These are phyloP conservation scores for Pseudomyrmex pallidus DNA, from an alignment of 1,140 invertebrate species.

Conservation along the genomic window DNA sequence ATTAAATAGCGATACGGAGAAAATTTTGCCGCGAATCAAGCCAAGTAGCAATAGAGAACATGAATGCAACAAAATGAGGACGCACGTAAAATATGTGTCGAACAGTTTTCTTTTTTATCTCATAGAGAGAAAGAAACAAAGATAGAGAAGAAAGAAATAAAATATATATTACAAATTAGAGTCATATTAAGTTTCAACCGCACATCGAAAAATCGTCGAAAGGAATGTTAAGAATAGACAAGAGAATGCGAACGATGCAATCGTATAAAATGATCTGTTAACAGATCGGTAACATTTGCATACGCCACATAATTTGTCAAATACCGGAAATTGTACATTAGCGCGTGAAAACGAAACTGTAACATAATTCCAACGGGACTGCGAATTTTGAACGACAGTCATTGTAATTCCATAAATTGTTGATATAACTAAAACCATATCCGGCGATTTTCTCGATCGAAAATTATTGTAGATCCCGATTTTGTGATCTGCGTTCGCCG, in stretches of 20 bases:
- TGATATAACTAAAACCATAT: background rate
- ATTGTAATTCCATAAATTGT: background rate
- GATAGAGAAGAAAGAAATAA: too few species aligned
- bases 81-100: conserved; percentile 34
- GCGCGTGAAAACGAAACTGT: background rate
- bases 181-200: background rate
- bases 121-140: too few species aligned
- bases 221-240: conserved; percentile 26
- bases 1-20: conserved; percentile 26
- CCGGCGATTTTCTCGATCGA: background rate
- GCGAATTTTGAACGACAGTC: background rate
- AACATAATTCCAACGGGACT: background rate
- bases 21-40: conserved; percentile 29
- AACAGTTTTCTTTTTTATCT: background rate
- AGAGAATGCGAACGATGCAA: conserved; percentile 6
- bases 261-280: conserved; percentile 16
- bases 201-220: background rate
- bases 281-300: background rate
- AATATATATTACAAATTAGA: conserved; percentile 34
- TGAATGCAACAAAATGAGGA: conserved; percentile 1
- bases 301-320: background rate
- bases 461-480: too few species aligned
- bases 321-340: background rate
- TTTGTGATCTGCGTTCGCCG: too few species aligned
- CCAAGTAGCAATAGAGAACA: background rate